Base-by-base conservation (phyloP, 2,113 vertebrate species). In the Elachura formosa region DNA sequence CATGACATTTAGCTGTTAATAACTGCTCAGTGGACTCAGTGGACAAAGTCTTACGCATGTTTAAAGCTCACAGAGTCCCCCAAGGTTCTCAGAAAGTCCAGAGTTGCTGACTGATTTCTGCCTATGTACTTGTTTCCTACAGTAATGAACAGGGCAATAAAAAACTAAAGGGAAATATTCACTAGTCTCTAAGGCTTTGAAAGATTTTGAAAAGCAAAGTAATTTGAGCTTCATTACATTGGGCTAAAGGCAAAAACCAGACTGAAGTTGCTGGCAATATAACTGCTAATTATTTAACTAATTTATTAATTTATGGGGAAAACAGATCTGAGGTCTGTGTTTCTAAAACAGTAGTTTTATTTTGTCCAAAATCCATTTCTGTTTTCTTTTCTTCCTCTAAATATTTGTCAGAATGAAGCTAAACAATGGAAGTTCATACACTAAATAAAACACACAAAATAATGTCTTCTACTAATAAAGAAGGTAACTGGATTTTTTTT, bases 1-100 rank as follows among this genome's bases (percentile, higher is more conserved):
- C 0, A 29, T 75, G 84, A 84, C 59, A 71, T 83, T 80, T 40
- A 79, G 64, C 59, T 69, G 84, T 67, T 78, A 85, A 58, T 86
- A 88, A 88, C 5, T 3, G 89, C 66, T 78, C 52, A 14, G 71
- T 66, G 67, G 3, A 91, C 66, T 78, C 52, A 14, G 71, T 66
- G 67, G 93, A 79, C 36, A 46, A 66, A 80, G 66, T 43, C 63
- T 73, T 86, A 87, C 58, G 58, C 59, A 85, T 93, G 95, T 84
- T 94, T 91, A 91, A 91, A 89, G 78, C 67, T 85, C 25, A 12
- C 8, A 9, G 29, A 76, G 58, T 51, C 72, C 75, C 41, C 49
- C 33, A 24, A 67, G 87, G 58, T 34, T 61, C 36, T 41, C 45
- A 33, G 24, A 26, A 87, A 93, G 45, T 41, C 83, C 21, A 89